Evolutionary conservation across 1,140 invertebrate species (phyloP).

Genomic region (Hyposmocoma kahamanoa): DNA sequence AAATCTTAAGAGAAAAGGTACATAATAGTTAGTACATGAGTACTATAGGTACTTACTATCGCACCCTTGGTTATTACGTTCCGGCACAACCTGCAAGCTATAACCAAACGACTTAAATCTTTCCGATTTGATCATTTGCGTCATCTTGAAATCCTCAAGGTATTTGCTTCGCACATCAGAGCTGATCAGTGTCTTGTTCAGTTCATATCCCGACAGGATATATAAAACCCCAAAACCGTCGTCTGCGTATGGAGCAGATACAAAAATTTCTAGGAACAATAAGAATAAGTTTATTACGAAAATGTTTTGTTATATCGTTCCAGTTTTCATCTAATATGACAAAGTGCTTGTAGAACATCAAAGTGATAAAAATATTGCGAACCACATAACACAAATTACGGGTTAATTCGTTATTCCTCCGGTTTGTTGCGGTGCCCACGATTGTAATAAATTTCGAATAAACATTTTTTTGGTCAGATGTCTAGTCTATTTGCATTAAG

Average conservation of each 20-base stretch:
- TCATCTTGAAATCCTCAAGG: conserved; percentile 14
- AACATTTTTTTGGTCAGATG: too few relatives aligned
- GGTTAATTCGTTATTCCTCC: too few relatives aligned
- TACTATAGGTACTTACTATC: conserved; percentile 25
- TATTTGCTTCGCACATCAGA: not conserved
- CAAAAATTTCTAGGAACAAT: conserved; percentile 41
- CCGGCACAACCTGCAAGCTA: conserved; percentile 28
- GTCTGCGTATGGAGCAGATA: conserved; percentile 47
- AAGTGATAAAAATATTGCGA: too few relatives aligned
- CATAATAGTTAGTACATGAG: not conserved
- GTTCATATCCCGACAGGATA: conserved; percentile 33
- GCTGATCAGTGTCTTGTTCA: conserved; percentile 12
- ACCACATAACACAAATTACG: too few relatives aligned
- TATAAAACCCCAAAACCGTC: conserved; percentile 33
- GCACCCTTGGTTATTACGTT: conserved; percentile 29
- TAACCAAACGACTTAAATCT: conserved; percentile 27
- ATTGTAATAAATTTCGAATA: too few relatives aligned
- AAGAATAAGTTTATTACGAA: not conserved
- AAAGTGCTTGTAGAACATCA: too few relatives aligned
- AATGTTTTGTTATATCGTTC: too few relatives aligned
- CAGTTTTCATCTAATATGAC: too few relatives aligned
- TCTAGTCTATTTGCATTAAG: too few relatives aligned
- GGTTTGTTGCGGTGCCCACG: too few relatives aligned
- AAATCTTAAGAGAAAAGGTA: not conserved
- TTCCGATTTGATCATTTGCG: conserved; percentile 26